Evolutionary conservation across 2,113 vertebrate genomes (phyloP).

Genomic region (Sapayoa aenigma): DNA sequence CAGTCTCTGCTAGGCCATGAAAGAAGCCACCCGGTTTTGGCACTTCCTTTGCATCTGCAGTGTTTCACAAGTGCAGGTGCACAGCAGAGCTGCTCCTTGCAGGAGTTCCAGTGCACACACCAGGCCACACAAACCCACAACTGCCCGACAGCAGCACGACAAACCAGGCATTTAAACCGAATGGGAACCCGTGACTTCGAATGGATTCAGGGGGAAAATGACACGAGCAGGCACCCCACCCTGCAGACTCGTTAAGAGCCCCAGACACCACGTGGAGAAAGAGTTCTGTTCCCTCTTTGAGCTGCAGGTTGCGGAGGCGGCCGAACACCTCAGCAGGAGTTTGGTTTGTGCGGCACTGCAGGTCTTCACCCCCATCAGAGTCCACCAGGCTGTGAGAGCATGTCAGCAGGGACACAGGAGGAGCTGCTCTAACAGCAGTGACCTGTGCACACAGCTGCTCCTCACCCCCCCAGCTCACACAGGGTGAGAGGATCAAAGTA

Average conservation of each 20-base stretch:
- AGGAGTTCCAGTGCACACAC: neutral
- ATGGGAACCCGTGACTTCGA: neutral
- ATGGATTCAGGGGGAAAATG: neutral
- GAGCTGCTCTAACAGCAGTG: neutral
- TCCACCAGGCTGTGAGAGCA: neutral
- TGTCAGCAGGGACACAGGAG: neutral
- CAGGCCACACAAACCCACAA: neutral
- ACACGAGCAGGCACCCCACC: neutral
- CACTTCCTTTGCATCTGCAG: slow-evolving; percentile 32
- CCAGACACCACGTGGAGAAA: neutral
- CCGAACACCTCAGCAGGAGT: neutral
- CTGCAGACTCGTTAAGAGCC: neutral
- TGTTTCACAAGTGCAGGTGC: slow-evolving; percentile 62
- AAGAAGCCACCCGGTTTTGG: slow-evolving; percentile 13
- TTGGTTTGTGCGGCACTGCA: neutral
- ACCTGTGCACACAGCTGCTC: neutral
- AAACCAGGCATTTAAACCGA: neutral
- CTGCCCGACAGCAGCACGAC: neutral
- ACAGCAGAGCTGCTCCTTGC: neutral
- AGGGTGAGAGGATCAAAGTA: slow-evolving; percentile 31
- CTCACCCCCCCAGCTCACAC: neutral
- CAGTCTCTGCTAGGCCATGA: neutral
- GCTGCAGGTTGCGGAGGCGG: neutral
- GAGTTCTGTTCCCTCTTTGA: neutral
- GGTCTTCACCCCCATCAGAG: neutral